These are phyloP conservation scores for Apostichopus leukothele DNA, from an alignment of 53 echinoderm and acorn worm genomes.

Conservation along the genomic window DNA sequence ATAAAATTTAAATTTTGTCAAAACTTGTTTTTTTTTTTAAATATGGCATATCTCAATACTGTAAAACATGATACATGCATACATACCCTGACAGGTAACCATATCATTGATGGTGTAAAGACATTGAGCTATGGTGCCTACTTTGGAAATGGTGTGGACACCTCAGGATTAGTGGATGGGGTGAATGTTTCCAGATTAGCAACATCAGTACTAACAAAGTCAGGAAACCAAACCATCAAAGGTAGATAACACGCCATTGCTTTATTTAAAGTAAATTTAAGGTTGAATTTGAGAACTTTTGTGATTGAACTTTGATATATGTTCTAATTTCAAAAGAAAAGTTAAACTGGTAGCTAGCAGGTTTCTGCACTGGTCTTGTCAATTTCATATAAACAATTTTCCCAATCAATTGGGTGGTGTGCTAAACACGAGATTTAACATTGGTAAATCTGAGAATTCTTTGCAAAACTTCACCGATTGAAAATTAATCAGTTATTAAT, in stretches of 20 bases:
- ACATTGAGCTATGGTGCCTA: neutral
- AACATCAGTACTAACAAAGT: neutral
- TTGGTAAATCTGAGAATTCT: too few relatives aligned
- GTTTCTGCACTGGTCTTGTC: too few relatives aligned
- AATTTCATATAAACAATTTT: too few relatives aligned
- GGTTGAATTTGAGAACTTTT: too few relatives aligned
- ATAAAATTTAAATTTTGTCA: neutral
- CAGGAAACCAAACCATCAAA: constrained; percentile 35
- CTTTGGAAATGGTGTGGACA: constrained; percentile 21
- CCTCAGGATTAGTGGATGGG: constrained; percentile 41
- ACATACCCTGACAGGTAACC: neutral
- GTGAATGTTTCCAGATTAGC: constrained; percentile 18
- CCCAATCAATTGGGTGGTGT: too few relatives aligned
- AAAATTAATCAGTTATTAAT: too few relatives aligned
- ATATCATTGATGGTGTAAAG: constrained; percentile 18
- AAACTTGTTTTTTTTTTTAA: neutral
- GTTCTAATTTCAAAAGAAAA: too few relatives aligned
- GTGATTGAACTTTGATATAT: too few relatives aligned
- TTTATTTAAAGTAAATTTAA: too few relatives aligned
- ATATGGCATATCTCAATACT: neutral
- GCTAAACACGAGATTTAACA: too few relatives aligned
- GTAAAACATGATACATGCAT: neutral
- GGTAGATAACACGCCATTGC: neutral
- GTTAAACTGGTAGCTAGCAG: too few relatives aligned
- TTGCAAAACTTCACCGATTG: too few relatives aligned